These are phyloP conservation scores for Triplophysa dalaica DNA, from an alignment of 2,113 vertebrate species.

Conservation along the genomic window DNA sequence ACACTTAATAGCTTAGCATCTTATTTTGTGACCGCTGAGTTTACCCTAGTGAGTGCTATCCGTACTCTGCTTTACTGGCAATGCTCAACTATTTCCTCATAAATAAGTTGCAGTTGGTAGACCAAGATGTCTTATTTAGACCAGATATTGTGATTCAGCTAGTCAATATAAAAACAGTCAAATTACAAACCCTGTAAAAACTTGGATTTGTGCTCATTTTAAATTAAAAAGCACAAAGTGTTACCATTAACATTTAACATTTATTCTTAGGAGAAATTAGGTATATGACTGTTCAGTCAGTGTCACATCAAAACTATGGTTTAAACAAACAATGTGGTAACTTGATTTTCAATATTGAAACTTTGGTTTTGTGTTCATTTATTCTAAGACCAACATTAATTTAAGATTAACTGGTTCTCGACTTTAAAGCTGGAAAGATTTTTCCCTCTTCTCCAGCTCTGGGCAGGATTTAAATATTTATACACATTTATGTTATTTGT, in stretches of 20 bases:
- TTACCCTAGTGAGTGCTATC: no score
- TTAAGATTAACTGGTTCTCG: not conserved
- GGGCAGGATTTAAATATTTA: conserved; percentile 22
- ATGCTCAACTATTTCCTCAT: conserved; percentile 19
- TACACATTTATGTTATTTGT: conserved; percentile 26
- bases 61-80: no score
- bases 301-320: not conserved
- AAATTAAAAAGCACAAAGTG: conserved; percentile 1
- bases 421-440: not conserved
- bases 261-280: not conserved
- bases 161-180: not conserved
- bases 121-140: conserved; percentile 22
- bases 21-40: no score
- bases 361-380: not conserved
- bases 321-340: conserved; percentile 1
- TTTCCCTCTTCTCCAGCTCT: not conserved
- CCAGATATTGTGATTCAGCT: not conserved
- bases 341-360: not conserved
- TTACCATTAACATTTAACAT: not conserved
- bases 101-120: conserved; percentile 14
- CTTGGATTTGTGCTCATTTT: not conserved
- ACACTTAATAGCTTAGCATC: no score
- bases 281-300: not conserved
- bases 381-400: not conserved
- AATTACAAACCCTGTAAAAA: conserved; percentile 23